Base-by-base conservation (phyloP, 2,113 vertebrate genomes). In the human region DNA sequence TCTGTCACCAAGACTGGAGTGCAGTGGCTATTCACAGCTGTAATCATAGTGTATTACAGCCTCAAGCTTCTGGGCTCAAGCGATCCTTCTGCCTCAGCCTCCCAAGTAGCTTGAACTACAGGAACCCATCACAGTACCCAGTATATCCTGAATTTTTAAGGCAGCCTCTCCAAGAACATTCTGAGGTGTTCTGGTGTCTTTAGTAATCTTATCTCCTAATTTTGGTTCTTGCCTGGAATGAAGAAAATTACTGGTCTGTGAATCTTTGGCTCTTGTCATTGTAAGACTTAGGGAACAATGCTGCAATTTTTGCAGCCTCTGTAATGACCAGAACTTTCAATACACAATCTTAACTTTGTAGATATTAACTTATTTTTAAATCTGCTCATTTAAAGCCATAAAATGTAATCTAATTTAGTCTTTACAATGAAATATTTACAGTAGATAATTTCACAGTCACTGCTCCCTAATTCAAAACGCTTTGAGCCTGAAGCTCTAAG, bases 291-390 rank as follows among this genome's bases (percentile, higher is more conserved):
- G 30, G 59, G 3, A 13, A 32, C 2, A 40, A 90, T 89, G 25
- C 14, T 38, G n/a, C 0, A 30, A 45, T 72, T 11, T 80, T 78
- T 79, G 9, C 2, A 59, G 70, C 11, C 38, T 92, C 68, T 59
- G 8, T 23, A 90, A 57, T 66, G 84, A 64, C 16, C 16, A 72
- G 32, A 86, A 59, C 89, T 78, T 14, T 84, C 80, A 79, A 81
- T 78, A 50, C 8, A 55, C 11, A 55, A 38, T 50, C 32, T 90
- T 89, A 83, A 84, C 4, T 75, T 81, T 43, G 6, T 61, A 76
- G 13, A 81, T 72, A 64, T 32, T 38, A 89, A 76, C 18, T 94
- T 76, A 48, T 59, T 95, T 97, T 93, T 57, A 84, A 83, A 80
- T 38, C 6, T 5, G 5, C 50, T 59, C 9, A 79, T 83, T 92